A percentile compares a stretch with the other conserved stretches of the same genome.
Evolutionary conservation across 2,797 vertebrate genomes (phyloP).

Genomic region (Nyctibius grandis): DNA sequence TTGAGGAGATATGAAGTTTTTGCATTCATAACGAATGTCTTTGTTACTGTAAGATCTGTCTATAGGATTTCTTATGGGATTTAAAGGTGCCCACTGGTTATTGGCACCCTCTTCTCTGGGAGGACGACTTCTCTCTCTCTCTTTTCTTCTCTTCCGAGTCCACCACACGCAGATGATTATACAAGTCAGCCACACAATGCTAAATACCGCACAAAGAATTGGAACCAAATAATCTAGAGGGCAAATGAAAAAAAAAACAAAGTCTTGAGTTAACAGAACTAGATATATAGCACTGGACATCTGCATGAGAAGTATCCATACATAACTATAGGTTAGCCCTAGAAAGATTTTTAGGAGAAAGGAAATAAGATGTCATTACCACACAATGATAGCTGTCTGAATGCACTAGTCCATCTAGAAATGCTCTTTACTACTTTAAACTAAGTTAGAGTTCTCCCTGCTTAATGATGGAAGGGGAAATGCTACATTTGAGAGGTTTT

Average conservation of each 20-base stretch:
- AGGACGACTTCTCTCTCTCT: slow-evolving; percentile 78
- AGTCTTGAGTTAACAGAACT: background rate
- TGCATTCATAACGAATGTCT: slow-evolving; percentile 85
- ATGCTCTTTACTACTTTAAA: background rate
- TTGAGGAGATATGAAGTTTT: slow-evolving; percentile 83
- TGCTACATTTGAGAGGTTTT: background rate
- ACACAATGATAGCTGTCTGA: background rate
- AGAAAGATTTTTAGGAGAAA: background rate
- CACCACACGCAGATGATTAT: slow-evolving; percentile 90
- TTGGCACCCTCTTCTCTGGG: slow-evolving; percentile 82
- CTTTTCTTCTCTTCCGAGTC: slow-evolving; percentile 93
- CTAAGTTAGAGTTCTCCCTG: background rate
- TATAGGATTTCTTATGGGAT: slow-evolving; percentile 82
- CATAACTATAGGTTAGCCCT: background rate
- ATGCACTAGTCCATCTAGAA: background rate
- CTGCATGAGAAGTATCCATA: background rate
- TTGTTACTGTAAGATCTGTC: slow-evolving; percentile 80
- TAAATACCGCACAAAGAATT: slow-evolving; percentile 85
- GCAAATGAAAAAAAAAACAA: background rate
- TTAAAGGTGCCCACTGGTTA: slow-evolving; percentile 89
- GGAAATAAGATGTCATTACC: background rate
- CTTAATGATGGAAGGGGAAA: background rate
- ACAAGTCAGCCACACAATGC: slow-evolving; percentile 88
- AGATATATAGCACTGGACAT: background rate
- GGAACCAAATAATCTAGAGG: slow-evolving; percentile 86